Base-by-base conservation (phyloP, 2,888 invertebrate species). In the Epicampocera succincta region DNA sequence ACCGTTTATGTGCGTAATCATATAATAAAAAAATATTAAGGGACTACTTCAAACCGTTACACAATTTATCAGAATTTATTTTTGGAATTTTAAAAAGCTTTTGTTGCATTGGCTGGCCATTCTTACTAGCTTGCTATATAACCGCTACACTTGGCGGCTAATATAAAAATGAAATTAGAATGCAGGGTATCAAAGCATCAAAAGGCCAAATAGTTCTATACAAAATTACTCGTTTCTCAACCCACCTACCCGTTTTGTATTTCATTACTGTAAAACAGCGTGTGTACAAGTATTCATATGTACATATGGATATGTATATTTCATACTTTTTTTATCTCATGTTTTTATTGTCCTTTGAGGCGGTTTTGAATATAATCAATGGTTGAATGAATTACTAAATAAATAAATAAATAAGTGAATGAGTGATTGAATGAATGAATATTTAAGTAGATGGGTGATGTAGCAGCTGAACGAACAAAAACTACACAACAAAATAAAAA, bases 321-420 rank as follows among this genome's bases (percentile, higher is more conserved):
- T 48, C 11, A 68, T 58, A 56, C 50, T 42, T 50, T 56, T n/a
- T 72, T 44, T 58, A 58, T 58, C 58, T 75, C 40, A 46, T 74
- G 9, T 52, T 65, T 69, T 68, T 76, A 48, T 58, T 65, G 48
- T 72, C 63, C 77, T 77, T 77, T 77, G 77, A 77, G 65, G 77
- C 77, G 71, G 77, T 77, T 77, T 77, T 77, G 77, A 77, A 77
- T 77, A 77, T 71, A 77, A 77, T 77, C 71, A 71, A 77, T 77
- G 77, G 77, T 77, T 77, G 77, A 77, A 77, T 77, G 71, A 77
- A 77, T 65, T 77, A 77, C 71, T 71, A 77, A 71, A 77, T 71
- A 77, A 75, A 75, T 74, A 54, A 74, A 46, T 58, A 48, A 72
- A 33, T 72, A 25, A 60, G 52, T 77, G 76, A 77, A 48, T 77